These are phyloP conservation scores for Potamarius usumacintae DNA, from an alignment of 2,113 vertebrate species.

Conservation along the genomic window DNA sequence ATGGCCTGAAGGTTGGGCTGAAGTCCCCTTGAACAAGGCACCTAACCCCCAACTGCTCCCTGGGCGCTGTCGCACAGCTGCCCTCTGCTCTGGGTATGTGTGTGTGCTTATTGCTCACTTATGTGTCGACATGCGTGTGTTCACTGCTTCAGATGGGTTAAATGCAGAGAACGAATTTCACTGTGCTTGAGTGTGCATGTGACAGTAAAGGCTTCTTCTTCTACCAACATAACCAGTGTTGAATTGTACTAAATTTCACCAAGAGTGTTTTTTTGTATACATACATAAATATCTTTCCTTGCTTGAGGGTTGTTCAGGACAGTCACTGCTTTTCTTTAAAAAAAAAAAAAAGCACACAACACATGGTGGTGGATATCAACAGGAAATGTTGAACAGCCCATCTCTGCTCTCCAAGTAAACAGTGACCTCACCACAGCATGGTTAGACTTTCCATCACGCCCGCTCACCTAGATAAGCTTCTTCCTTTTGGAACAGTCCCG, in stretches of 20 bases:
- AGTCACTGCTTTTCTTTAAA: not conserved
- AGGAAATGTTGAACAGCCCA: slow-evolving; percentile 50
- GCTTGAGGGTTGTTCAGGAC: not conserved
- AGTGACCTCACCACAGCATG: slow-evolving; percentile 51
- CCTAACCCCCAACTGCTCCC: too few species aligned
- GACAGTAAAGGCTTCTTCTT: too few species aligned
- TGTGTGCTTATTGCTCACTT: too few species aligned
- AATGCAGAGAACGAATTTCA: too few species aligned
- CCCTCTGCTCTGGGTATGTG: too few species aligned
- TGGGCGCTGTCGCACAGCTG: too few species aligned
- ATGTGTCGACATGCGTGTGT: too few species aligned
- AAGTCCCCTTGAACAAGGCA: too few species aligned
- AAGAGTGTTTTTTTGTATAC: not conserved
- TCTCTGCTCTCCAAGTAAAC: slow-evolving; percentile 42
- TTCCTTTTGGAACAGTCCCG: slow-evolving; percentile 30
- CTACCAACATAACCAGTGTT: not conserved
- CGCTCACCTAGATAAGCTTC: slow-evolving; percentile 48
- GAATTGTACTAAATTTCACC: not conserved
- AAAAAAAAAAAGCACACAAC: slow-evolving; percentile 15
- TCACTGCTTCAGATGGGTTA: too few species aligned
- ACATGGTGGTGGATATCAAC: slow-evolving; percentile 46
- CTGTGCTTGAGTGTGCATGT: too few species aligned
- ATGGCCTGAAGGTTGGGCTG: too few species aligned
- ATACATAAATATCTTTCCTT: not conserved
- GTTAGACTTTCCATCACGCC: slow-evolving; percentile 52